phyloP scores from a whole-genome alignment of 2,113 vertebrate genomes.

The Columba janthina region DNA sequence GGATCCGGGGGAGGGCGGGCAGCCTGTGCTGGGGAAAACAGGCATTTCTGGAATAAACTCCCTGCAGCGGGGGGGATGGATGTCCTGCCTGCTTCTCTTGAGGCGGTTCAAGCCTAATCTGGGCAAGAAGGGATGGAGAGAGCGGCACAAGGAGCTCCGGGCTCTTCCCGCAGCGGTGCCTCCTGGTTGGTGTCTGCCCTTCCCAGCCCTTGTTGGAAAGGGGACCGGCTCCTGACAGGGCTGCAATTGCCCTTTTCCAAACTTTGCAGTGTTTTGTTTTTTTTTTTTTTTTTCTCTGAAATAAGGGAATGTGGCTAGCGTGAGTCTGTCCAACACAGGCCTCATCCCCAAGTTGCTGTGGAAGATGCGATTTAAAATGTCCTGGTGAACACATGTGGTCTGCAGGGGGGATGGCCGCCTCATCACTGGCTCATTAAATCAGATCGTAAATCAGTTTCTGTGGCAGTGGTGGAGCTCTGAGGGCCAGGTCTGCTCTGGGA shows the following conservation, averaged over 20 bases:
- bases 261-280: fast-evolving
- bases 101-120: background rate
- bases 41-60: background rate
- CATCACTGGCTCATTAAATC: fast-evolving
- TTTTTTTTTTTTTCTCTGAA: background rate
- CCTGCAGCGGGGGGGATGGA: background rate
- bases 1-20: background rate
- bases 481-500: background rate
- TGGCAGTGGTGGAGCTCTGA: background rate
- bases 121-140: background rate
- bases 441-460: background rate
- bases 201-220: too few relatives aligned
- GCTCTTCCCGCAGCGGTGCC: background rate
- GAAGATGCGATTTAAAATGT: background rate
- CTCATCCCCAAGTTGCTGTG: background rate
- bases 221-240: background rate
- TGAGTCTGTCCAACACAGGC: fast-evolving
- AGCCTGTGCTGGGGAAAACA: background rate
- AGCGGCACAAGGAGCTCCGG: background rate
- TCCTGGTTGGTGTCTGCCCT: background rate
- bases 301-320: too few relatives aligned
- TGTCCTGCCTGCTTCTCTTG: background rate
- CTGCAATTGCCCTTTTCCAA: background rate
- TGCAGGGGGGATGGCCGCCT: background rate
- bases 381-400: background rate